A percentile compares a stretch with the other conserved stretches of the same genome.
Conservation (phyloP, 2,888 invertebrate genomes). For the Eupithecia exiguata region DNA sequence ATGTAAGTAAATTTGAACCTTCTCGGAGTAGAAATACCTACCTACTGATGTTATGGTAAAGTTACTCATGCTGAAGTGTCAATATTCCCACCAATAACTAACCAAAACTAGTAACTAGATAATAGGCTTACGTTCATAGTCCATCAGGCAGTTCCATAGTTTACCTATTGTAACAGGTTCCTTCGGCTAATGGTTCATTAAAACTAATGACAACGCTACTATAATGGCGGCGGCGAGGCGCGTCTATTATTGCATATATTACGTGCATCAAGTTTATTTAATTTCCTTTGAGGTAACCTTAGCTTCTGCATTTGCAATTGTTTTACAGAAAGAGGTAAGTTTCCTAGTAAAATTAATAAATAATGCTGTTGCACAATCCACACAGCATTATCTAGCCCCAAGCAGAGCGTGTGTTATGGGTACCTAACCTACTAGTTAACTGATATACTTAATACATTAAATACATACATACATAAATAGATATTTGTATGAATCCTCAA, state of each 20-base stretch:
- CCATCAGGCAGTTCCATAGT: slow-evolving; percentile 18
- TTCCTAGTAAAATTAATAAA: background rate
- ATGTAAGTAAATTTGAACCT: background rate
- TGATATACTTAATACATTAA: too few relatives aligned
- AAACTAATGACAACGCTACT: slow-evolving; percentile 28
- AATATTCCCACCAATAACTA: background rate
- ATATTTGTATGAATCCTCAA: too few relatives aligned
- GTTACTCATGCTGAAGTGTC: background rate
- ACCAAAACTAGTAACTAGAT: background rate
- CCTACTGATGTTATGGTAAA: background rate
- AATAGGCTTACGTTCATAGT: slow-evolving; percentile 11
- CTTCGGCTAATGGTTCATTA: slow-evolving; percentile 27
- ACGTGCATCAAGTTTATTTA: slow-evolving; percentile 10
- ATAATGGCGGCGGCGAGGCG: slow-evolving; percentile 16
- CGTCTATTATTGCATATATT: slow-evolving; percentile 9
- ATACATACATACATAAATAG: too few relatives aligned
- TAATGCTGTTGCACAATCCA: background rate
- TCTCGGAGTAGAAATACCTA: background rate
- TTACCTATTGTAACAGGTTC: slow-evolving; percentile 25
- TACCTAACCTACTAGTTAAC: too few relatives aligned
- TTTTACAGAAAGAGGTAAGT: background rate
- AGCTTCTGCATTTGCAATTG: background rate
- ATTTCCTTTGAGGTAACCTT: background rate
- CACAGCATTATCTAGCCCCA: background rate
- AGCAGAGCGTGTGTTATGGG: background rate